A percentile compares a stretch with the other conserved stretches of the same genome.
Evolutionary conservation across 2,797 vertebrate species (phyloP).

Genomic region (Clarias pachynema): DNA sequence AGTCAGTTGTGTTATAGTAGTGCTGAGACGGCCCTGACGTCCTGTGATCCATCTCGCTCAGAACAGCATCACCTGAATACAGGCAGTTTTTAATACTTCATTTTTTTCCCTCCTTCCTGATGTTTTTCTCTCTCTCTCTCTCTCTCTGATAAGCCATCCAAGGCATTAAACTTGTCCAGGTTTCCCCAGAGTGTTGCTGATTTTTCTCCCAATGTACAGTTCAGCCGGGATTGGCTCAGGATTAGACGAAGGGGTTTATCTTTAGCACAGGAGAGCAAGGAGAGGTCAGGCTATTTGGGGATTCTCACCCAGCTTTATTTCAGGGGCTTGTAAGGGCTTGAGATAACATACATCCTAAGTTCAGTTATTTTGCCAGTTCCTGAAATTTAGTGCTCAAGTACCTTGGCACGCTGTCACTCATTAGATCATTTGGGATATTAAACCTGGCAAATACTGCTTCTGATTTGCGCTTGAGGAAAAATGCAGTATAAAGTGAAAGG

Average conservation of each 20-base stretch:
- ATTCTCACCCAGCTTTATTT: constrained; percentile 25
- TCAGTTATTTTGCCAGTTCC: constrained; percentile 24
- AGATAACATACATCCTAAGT: not conserved
- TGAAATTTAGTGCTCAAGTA: not conserved
- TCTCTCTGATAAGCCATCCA: not conserved
- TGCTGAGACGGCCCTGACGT: not conserved
- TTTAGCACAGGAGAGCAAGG: not conserved
- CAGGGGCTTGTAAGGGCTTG: not conserved
- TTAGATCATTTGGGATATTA: constrained; percentile 20
- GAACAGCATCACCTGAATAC: not conserved
- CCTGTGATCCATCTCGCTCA: not conserved
- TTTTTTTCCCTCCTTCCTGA: not conserved
- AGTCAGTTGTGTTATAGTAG: not conserved
- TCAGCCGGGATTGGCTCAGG: constrained; percentile 5
- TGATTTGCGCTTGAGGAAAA: not conserved
- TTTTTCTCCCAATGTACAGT: constrained; percentile 1
- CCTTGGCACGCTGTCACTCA: not conserved
- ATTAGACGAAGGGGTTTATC: constrained; percentile 11
- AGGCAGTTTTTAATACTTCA: not conserved
- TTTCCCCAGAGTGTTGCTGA: not conserved
- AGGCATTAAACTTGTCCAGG: not conserved
- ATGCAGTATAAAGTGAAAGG: not conserved
- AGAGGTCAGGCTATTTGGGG: not conserved
- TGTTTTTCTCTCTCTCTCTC: not conserved
- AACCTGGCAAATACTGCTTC: constrained; percentile 16